phyloP scores from a whole-genome alignment of 2,797 vertebrate genomes.

The Halcyon smyrnensis region DNA sequence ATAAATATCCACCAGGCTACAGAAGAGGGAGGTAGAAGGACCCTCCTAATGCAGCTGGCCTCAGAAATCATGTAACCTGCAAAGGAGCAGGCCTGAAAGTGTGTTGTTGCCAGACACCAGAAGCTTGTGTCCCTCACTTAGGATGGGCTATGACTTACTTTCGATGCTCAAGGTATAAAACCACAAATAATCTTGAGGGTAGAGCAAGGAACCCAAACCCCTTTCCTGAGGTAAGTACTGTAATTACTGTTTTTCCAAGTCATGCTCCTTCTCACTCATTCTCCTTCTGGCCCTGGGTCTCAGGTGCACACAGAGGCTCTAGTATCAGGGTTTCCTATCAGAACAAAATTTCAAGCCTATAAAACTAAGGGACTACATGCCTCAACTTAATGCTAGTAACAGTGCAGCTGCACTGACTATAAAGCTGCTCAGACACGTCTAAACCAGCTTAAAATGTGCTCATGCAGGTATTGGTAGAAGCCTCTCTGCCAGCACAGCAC shows the following conservation, averaged over 20 bases:
- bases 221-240: neutral
- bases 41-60: neutral
- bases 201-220: neutral
- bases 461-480: neutral
- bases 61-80: neutral
- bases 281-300: neutral
- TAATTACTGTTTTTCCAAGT: neutral
- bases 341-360: neutral
- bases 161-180: neutral
- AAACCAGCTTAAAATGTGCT: neutral
- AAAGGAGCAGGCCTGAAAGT: neutral
- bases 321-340: neutral
- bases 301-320: neutral
- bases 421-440: neutral
- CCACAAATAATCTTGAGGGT: neutral
- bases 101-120: neutral
- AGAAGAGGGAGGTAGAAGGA: neutral
- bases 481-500: accelerated
- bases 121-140: neutral
- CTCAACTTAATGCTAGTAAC: neutral
- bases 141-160: neutral
- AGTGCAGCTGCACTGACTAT: neutral
- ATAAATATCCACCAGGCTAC: neutral
- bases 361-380: neutral
- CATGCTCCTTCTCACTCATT: accelerated